phyloP scores from a whole-genome alignment of 1,140 invertebrate species.

The Himalopsyche phryganea region DNA sequence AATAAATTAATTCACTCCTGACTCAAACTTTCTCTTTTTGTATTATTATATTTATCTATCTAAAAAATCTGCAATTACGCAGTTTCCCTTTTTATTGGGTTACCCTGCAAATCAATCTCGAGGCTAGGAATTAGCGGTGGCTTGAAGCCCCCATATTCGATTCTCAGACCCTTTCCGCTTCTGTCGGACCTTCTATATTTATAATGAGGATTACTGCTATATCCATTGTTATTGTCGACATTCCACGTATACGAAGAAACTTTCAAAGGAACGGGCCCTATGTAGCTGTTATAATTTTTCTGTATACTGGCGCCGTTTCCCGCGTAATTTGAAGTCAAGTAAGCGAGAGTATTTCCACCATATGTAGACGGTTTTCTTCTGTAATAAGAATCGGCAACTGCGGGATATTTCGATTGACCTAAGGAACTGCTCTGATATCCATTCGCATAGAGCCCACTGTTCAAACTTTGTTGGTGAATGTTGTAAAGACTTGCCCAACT shows the following conservation, averaged over 20 bases:
- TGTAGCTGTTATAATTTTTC: conserved; percentile 34
- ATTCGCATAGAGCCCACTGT: not conserved
- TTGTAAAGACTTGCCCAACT: conserved; percentile 5
- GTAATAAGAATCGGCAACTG: conserved; percentile 21
- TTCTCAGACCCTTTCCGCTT: conserved; percentile 60
- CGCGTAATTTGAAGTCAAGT: not conserved
- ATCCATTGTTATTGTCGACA: not conserved
- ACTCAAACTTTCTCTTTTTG: no score
- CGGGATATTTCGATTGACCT: conserved; percentile 14
- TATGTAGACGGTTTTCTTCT: conserved; percentile 18
- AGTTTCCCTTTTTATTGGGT: conserved; percentile 49
- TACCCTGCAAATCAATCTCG: conserved; percentile 70
- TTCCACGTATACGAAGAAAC: conserved; percentile 13
- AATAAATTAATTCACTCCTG: no score
- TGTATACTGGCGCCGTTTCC: not conserved
- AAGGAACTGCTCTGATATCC: not conserved
- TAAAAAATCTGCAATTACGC: no score
- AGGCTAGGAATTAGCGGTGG: conserved; percentile 74
- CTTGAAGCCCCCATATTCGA: conserved; percentile 78
- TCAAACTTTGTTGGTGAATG: not conserved
- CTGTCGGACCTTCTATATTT: conserved; percentile 51
- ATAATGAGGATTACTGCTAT: conserved; percentile 30
- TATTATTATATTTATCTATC: no score
- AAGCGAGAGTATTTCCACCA: conserved; percentile 1
- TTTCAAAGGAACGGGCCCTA: conserved; percentile 47